Base-by-base conservation (phyloP, 2,888 invertebrate species). In the Marasmarcha lunaedactyla region DNA sequence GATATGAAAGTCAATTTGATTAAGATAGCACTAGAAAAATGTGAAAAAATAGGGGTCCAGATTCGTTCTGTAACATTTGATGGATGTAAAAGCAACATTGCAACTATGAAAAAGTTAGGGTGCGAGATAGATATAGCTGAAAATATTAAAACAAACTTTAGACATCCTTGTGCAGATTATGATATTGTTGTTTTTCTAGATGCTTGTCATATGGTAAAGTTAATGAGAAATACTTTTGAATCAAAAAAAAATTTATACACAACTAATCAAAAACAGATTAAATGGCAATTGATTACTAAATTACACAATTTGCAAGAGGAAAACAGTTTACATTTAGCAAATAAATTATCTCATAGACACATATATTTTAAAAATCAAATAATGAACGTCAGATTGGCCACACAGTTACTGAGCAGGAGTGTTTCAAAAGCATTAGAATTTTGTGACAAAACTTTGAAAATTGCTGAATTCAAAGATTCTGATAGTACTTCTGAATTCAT, bases 31-130 rank as follows among this genome's bases (percentile, higher is more conserved):
- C 33, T 45, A 15, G n/a, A 35, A 15, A 44, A 47, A 40, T 46
- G 44, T 15, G 1, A 41, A 10, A n/a, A 37, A 30, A 20, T 41
- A 6, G 44, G 44, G 0, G 36, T 46, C 2, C 12, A 46, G 15
- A 37, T 46, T 9, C 12, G 13, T 20, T 39, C 45, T 6, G 15
- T 51, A 0, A 46, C 46, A 10, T 49, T 47, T 25, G 47, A 47
- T 39, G 43, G 45, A 7, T 42, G 42, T 25, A 33, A 36, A 35
- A 40, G 14, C 1, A 51, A 49, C 37, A 39, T 47, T 36, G 5
- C 38, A 10, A 25, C 42, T 5, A 42, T 43, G 43, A 34, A 37
- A 9, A 2, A 6, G 1, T 36, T 46, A 30, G 46, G 47, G 10
- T 46, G 46, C 35, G n/a, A 14, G 1, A 7, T 46, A 2, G 30